Conservation (phyloP, 2,888 invertebrate species). For the Ectropis crepuscularia region DNA sequence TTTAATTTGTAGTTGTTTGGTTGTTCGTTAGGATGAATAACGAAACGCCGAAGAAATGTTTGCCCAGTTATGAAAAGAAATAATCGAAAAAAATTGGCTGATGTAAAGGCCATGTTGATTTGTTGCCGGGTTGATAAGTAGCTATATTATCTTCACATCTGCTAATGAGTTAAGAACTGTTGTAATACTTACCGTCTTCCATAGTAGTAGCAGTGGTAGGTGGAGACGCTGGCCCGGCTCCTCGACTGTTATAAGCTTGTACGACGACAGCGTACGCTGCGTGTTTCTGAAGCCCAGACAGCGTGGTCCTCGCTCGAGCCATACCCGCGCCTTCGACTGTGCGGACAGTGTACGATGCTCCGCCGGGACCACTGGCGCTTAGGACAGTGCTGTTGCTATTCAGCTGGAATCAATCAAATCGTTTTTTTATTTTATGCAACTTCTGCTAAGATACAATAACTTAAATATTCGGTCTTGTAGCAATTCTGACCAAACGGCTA, state of each 20-base stretch:
- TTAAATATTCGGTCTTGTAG: too few species aligned
- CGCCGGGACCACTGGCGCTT: conserved; percentile 77
- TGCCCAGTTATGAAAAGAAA: too few species aligned
- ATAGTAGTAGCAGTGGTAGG: conserved; percentile 91
- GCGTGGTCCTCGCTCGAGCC: conserved; percentile 86
- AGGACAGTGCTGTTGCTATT: conserved; percentile 77
- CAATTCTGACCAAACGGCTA: too few species aligned
- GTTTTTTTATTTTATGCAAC: neutral
- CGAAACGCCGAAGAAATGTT: too few species aligned
- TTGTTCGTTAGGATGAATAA: too few species aligned
- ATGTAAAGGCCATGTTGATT: too few species aligned
- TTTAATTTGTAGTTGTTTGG: neutral
- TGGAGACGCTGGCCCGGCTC: conserved; percentile 93
- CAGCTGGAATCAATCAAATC: conserved; percentile 52
- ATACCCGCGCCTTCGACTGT: conserved; percentile 91
- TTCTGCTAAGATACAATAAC: neutral
- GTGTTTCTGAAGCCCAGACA: conserved; percentile 90
- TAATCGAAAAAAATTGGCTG: too few species aligned
- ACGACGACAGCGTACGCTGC: conserved; percentile 93
- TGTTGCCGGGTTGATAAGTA: too few species aligned
- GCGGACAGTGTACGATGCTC: conserved; percentile 88
- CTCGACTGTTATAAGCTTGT: conserved; percentile 94
- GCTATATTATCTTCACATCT: too few species aligned
- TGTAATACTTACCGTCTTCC: conserved; percentile 88
- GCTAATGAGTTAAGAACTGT: neutral